Percentiles rank a stretch among this genome's conserved stretches.
phyloP scores from a whole-genome alignment of 2,888 invertebrate species.

The Yponomeuta sedellus region DNA sequence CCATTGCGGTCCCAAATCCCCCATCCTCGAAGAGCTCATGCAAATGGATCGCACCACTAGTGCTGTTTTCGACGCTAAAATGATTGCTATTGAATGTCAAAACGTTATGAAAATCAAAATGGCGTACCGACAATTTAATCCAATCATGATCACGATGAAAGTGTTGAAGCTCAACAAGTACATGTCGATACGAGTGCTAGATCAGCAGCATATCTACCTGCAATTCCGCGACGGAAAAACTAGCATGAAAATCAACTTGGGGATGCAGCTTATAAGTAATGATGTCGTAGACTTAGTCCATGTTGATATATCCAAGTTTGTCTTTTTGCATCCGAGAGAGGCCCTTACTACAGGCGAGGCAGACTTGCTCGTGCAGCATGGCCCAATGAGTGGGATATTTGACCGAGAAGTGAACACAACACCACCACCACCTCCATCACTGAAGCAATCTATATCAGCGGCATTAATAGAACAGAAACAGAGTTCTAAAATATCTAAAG shows the following conservation, averaged over 20 bases:
- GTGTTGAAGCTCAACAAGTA: neutral
- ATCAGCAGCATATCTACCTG: constrained; percentile 43
- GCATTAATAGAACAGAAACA: neutral
- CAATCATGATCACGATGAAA: constrained; percentile 1
- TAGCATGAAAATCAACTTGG: constrained; percentile 41
- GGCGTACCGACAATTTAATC: neutral
- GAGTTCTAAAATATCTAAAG: neutral
- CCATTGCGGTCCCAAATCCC: neutral
- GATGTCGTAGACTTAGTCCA: constrained; percentile 41
- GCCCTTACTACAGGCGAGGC: neutral
- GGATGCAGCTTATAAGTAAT: constrained; percentile 52
- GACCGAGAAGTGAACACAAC: neutral
- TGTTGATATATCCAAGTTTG: neutral
- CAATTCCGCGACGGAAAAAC: constrained; percentile 34
- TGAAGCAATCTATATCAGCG: neutral
- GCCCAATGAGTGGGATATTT: neutral
- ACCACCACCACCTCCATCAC: neutral
- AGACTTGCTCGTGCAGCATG: neutral
- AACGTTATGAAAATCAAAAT: neutral
- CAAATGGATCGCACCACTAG: neutral
- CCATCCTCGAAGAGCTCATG: neutral
- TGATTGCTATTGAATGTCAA: neutral
- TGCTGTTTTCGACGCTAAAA: neutral
- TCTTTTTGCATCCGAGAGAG: neutral
- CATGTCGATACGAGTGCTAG: constrained; percentile 36